Evolutionary conservation across 92 coral and sea anemone species (phyloP), one percentile per base, ranked within the genome.

Genomic region (Pocillopora grandis): DNA sequence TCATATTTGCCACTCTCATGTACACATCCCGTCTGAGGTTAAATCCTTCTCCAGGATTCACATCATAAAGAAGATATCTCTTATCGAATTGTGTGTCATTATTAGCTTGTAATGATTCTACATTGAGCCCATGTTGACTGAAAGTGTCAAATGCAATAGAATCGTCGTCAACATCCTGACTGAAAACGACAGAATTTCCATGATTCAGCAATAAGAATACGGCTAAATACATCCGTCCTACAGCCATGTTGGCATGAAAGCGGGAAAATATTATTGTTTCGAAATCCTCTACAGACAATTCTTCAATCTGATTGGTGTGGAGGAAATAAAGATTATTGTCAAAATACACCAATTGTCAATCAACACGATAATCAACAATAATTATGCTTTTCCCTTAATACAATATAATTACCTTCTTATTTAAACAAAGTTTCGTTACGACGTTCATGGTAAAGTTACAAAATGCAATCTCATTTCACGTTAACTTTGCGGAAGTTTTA

Each of bases 41-140:
- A 84, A 97, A 97, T 2, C 99, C 99, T 62, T 97, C 99, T 0
- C 98, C 99, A 0, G 99, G 99, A 27, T 97, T 94, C 5, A 97
- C 99, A 65, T 97, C 99, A 87, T 97, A 94, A 60, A 97, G 93
- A 14, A 97, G 90, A 82, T 94, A 97, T 37, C 92, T 87, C 88
- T 82, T 92, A 58, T 75, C 89, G 0, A 75, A 65, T 84, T 76
- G 85, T 1, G 95, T 93, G 1, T 49, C 48, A 73, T 91, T 94
- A 13, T 70, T n/a, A 3, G 23, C 80, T 23, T 73, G 71, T 6
- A 83, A 75, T 55, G 86, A 73, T 42, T 83, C 98, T 15, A 94
- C 91, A 55, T 94, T 92, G 8, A 94, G 85, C 10, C 93, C 89
- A 81, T 80, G 89, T 56, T 87, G 88, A 27, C 89, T 90, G 18